These are phyloP conservation scores for Drepanosiphum platanoidis DNA, from an alignment of 2,888 invertebrate genomes.

Conservation along the genomic window DNA sequence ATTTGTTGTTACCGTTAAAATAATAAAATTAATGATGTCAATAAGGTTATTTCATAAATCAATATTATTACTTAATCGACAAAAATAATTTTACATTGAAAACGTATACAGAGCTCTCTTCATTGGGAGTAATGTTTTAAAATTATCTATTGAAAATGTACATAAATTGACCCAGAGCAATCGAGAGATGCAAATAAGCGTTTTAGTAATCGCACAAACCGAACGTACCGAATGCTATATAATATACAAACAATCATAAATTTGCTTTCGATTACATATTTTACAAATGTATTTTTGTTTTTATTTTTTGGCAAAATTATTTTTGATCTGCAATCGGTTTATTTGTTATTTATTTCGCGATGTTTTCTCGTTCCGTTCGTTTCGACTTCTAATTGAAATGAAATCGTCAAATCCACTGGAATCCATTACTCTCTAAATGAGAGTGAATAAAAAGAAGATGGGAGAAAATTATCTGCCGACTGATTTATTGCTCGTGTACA, in stretches of 20 bases:
- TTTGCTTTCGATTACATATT: too few relatives aligned
- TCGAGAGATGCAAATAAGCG: too few relatives aligned
- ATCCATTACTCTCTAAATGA: constrained; percentile 2
- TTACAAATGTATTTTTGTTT: neutral
- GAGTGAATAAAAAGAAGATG: neutral
- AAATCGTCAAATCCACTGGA: constrained; percentile 32
- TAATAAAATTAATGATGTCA: too few relatives aligned
- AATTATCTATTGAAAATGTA: too few relatives aligned
- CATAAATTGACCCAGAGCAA: too few relatives aligned
- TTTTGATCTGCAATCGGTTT: neutral
- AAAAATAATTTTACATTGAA: too few relatives aligned
- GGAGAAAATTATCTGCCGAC: neutral
- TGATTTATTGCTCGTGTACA: constrained; percentile 42
- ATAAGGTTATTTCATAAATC: too few relatives aligned
- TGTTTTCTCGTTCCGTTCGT: neutral
- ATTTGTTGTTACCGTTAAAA: too few relatives aligned
- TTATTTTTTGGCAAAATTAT: neutral
- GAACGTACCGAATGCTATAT: neutral
- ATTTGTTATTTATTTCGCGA: neutral
- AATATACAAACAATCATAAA: neutral
- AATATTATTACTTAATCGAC: too few relatives aligned
- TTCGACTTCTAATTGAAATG: neutral
- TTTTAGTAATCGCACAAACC: too few relatives aligned
- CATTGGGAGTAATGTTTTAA: too few relatives aligned
- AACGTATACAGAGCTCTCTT: too few relatives aligned